Conservation (phyloP, 2,888 invertebrate genomes). For the Parascotia fuliginaria region DNA sequence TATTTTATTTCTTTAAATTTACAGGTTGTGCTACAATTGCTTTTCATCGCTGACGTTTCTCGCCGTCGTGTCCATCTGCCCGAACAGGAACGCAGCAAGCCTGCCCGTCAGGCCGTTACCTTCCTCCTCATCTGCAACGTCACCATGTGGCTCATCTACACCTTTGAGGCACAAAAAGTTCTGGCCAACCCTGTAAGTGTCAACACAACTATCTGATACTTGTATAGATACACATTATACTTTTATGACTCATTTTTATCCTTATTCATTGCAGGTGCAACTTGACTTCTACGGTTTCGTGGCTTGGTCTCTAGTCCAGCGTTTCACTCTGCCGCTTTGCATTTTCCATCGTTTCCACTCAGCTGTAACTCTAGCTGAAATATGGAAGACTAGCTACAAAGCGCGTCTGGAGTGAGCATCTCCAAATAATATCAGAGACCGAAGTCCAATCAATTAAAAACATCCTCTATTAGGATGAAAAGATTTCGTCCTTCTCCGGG, state of each 20-base stretch:
- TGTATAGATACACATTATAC: background rate
- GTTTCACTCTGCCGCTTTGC: conserved; percentile 96
- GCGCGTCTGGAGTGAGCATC: conserved; percentile 92
- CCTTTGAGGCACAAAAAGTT: conserved; percentile 97
- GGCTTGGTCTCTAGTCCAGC: conserved; percentile 97
- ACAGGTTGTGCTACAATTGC: conserved; percentile 95
- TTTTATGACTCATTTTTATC: background rate
- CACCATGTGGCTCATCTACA: conserved; percentile 98
- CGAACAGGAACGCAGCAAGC: conserved; percentile 97
- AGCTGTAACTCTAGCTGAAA: conserved; percentile 96
- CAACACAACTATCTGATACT: background rate
- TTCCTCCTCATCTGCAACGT: conserved; percentile 98
- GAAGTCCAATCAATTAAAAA: conserved; percentile 56
- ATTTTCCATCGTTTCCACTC: conserved; percentile 99
- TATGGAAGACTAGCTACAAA: conserved; percentile 98
- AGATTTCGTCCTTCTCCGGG: conserved; percentile 80
- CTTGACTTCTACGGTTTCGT: conserved; percentile 96
- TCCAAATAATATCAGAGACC: conserved; percentile 43
- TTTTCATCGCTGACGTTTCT: conserved; percentile 97
- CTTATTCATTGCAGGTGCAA: conserved; percentile 85
- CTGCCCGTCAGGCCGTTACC: conserved; percentile 97
- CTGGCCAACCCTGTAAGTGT: conserved; percentile 94
- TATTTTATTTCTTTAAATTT: conserved; percentile 5
- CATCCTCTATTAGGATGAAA: conserved; percentile 57
- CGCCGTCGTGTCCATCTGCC: conserved; percentile 96